phyloP scores from a whole-genome alignment of 2,113 vertebrate species.

The Alexandromys fortis region DNA sequence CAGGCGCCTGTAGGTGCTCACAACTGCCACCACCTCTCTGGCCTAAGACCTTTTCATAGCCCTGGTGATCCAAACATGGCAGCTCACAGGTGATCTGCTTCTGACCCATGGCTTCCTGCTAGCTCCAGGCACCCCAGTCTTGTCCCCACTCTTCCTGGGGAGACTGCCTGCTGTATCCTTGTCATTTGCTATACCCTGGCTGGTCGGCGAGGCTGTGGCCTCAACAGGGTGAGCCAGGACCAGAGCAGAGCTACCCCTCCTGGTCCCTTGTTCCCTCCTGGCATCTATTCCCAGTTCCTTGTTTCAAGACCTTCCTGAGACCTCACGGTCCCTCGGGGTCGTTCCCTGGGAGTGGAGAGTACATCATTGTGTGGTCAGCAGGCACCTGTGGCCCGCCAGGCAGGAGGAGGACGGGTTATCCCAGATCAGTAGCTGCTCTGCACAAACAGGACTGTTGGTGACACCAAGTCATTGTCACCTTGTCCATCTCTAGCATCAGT shows the following conservation, averaged over 20 bases:
- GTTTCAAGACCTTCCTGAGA: neutral
- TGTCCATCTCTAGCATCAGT: neutral
- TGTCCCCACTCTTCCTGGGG: accelerated
- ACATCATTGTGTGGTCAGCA: neutral
- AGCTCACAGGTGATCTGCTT: neutral
- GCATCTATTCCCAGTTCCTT: neutral
- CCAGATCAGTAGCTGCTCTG: neutral
- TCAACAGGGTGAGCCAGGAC: neutral
- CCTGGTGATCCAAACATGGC: accelerated
- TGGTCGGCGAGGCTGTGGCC: neutral
- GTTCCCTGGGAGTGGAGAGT: neutral
- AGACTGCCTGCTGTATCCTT: constrained; percentile 46
- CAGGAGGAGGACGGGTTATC: neutral
- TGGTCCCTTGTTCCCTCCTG: neutral
- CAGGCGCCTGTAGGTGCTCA: neutral
- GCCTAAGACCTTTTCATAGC: neutral
- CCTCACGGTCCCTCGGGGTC: neutral
- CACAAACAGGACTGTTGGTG: accelerated
- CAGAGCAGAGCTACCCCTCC: constrained; percentile 36
- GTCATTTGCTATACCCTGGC: neutral
- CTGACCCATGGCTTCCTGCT: neutral
- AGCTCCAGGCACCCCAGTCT: neutral
- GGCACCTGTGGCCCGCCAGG: no score
- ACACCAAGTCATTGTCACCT: neutral
- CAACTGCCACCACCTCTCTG: neutral